Conservation (phyloP, 1,140 invertebrate genomes). For the Kradibia gibbosae region DNA sequence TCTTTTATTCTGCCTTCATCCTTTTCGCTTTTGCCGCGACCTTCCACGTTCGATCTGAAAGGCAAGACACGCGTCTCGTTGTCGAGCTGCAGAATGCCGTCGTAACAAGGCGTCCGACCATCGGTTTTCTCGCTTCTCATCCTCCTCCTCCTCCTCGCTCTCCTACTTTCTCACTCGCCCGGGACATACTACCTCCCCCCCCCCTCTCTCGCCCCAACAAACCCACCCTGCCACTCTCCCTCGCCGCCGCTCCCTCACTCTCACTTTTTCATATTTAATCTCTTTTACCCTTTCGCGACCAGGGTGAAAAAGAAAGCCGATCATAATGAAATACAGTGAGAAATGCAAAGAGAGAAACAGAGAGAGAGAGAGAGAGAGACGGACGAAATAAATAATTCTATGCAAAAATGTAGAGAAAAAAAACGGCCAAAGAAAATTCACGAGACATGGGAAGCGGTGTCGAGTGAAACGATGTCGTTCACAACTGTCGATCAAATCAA, state of each 20-base stretch:
- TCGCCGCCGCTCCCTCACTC: not conserved
- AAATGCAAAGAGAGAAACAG: not conserved
- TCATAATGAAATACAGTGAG: not conserved
- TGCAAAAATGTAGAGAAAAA: constrained; percentile 28
- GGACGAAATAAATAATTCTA: not conserved
- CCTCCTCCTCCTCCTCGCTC: constrained; percentile 4
- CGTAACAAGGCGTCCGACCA: constrained; percentile 67
- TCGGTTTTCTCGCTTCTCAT: constrained; percentile 50
- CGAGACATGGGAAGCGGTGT: not conserved
- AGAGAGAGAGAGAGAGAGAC: not conserved
- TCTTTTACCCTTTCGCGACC: not conserved
- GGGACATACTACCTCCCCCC: too few relatives aligned
- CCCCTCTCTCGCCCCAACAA: too few relatives aligned
- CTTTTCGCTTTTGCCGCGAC: constrained; percentile 14
- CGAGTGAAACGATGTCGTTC: not conserved
- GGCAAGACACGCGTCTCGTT: constrained; percentile 71
- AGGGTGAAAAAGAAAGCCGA: not conserved
- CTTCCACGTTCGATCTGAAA: constrained; percentile 65
- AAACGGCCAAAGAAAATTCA: constrained; percentile 33
- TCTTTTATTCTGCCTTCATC: constrained; percentile 12
- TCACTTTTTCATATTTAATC: not conserved
- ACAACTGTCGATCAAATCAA: not conserved
- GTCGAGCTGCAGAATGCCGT: constrained; percentile 67
- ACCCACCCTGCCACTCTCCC: too few relatives aligned
- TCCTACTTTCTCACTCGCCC: not conserved